These are phyloP conservation scores for Teleopsis dalmanni DNA, from an alignment of 1,140 invertebrate genomes.

Conservation along the genomic window DNA sequence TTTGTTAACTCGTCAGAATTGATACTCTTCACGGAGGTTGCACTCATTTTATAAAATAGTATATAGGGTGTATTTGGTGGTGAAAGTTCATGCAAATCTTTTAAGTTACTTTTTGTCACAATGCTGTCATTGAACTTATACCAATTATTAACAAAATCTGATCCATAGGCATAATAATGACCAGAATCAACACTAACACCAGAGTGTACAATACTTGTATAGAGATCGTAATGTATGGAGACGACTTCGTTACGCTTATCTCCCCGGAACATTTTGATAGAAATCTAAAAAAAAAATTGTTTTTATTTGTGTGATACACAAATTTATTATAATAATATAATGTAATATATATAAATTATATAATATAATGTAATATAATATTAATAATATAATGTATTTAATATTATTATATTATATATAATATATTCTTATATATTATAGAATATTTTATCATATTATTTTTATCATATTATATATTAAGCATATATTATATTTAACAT, in stretches of 20 bases:
- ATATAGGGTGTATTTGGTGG: slow-evolving; percentile 75
- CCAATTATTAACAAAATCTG: slow-evolving; percentile 65
- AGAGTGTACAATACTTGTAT: slow-evolving; percentile 75
- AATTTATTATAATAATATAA: slow-evolving; percentile 36
- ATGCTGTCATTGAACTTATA: slow-evolving; percentile 73
- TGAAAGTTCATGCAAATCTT: slow-evolving; percentile 55
- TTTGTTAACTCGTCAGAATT: slow-evolving; percentile 14
- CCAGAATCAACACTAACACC: slow-evolving; percentile 75
- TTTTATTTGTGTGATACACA: neutral
- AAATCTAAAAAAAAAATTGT: slow-evolving; percentile 27
- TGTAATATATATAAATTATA: neutral
- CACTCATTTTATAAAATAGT: slow-evolving; percentile 59
- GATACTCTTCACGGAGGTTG: slow-evolving; percentile 22
- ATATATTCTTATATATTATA: too few relatives aligned
- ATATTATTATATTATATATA: too few relatives aligned
- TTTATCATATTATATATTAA: too few relatives aligned
- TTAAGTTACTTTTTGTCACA: slow-evolving; percentile 55
- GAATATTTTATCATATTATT: too few relatives aligned
- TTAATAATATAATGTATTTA: too few relatives aligned
- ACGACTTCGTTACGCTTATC: slow-evolving; percentile 27
- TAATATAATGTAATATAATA: neutral
- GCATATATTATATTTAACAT: too few relatives aligned
- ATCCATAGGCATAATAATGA: slow-evolving; percentile 78
- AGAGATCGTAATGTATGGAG: slow-evolving; percentile 57
- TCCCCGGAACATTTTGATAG: slow-evolving; percentile 43